phyloP scores from a whole-genome alignment of 2,797 vertebrate genomes.

The Lepilemur septentrionalis region DNA sequence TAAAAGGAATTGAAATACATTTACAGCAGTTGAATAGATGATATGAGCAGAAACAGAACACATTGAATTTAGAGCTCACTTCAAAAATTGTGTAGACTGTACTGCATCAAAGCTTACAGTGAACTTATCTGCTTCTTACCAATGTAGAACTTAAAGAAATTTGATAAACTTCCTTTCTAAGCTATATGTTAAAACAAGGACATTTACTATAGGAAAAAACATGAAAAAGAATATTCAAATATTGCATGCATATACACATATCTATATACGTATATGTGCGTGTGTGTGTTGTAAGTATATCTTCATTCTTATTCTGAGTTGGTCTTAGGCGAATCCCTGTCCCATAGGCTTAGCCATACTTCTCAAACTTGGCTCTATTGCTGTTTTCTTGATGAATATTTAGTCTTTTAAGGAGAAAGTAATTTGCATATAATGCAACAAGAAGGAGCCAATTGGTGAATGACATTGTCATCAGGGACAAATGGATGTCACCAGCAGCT shows the following conservation, averaged over 20 bases:
- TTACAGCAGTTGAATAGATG: neutral
- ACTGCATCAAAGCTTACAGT: neutral
- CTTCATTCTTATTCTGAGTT: neutral
- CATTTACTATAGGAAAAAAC: slow-evolving; percentile 18
- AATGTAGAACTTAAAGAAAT: slow-evolving; percentile 28
- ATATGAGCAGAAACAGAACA: neutral
- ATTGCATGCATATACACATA: neutral
- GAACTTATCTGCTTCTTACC: slow-evolving; percentile 32
- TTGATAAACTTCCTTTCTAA: slow-evolving; percentile 47
- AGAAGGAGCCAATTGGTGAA: neutral
- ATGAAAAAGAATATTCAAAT: slow-evolving; percentile 35
- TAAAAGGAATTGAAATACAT: neutral
- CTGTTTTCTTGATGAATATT: neutral
- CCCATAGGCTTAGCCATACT: neutral
- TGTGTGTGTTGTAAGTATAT: neutral
- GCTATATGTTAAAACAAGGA: neutral
- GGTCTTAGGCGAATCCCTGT: neutral
- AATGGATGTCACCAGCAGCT: neutral
- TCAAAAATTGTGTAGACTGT: slow-evolving; percentile 22
- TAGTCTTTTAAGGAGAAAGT: neutral
- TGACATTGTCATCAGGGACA: neutral
- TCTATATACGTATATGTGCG: neutral
- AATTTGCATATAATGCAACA: neutral
- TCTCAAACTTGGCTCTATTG: neutral
- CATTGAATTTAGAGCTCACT: slow-evolving; percentile 32